Evolutionary conservation across 1,140 invertebrate species (phyloP), one percentile per base, ranked within the genome.

Genomic region (Bradynema listronoti): DNA sequence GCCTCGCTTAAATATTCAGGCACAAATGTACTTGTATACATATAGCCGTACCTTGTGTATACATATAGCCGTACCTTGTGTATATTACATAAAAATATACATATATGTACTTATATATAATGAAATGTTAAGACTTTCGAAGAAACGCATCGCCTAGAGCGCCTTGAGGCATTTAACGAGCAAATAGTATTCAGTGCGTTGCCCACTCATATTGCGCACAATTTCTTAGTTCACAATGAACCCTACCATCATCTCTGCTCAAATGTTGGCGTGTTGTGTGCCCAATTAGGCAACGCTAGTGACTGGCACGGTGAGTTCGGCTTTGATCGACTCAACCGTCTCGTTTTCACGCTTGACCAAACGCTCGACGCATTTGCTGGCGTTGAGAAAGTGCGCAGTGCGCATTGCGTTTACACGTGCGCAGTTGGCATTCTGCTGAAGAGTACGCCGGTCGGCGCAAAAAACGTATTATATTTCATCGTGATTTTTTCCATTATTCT

Each of bases 361-460:
- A 34, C 68, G 16, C 22, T 69, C 9, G 60, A 53, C 11, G 46
- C 42, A 6, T 66, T 66, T 46, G 49, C 52, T 30, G 74, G 73
- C 24, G 51, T 76, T 29, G 73, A 78, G 27, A 76, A 76, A 43
- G 62, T 76, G 5, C 50, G 71, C 39, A 76, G 60, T 56, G 45
- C 60, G 16, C 68, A 78, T 46, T 64, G 62, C 25, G 51, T 60
- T 25, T 76, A 76, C 47, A 65, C 61, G 22, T 68, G 65, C 19
- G 73, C 69, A 46, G 75, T 74, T 41, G 73, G 73, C 24, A 61
- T 78, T 29, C 47, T 76, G 43, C 73, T 76, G 11, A 76, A 76
- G 52, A n/a, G n/a, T n/a, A n/a, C n/a, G n/a, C n/a, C n/a, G n/a
- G n/a, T n/a, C n/a, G n/a, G n/a, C n/a, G n/a, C n/a, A n/a, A n/a